Percentiles rank a stretch among this genome's conserved stretches.
These are phyloP conservation scores for Plusia festucae DNA, from an alignment of 2,888 invertebrate genomes.

Conservation along the genomic window DNA sequence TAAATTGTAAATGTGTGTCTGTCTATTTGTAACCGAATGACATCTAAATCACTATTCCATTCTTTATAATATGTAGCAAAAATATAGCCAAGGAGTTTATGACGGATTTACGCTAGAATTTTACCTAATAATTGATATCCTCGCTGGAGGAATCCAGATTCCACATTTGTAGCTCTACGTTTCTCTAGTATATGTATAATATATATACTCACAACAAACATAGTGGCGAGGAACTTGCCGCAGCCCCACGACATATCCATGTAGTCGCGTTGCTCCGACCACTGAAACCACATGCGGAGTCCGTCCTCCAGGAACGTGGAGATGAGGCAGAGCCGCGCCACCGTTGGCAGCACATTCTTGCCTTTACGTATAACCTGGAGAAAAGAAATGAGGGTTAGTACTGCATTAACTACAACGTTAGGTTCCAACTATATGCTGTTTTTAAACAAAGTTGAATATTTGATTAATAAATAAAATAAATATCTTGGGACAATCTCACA, in stretches of 20 bases:
- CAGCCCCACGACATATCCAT: constrained; percentile 99
- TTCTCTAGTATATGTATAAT: not conserved
- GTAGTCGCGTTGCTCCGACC: constrained; percentile 98
- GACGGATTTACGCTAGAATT: no score
- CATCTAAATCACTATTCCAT: no score
- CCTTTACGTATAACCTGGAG: constrained; percentile 97
- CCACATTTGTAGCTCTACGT: no score
- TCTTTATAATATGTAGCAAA: no score
- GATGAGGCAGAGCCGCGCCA: constrained; percentile 98
- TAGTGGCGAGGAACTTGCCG: constrained; percentile 97
- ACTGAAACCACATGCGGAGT: constrained; percentile 99
- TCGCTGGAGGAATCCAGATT: no score
- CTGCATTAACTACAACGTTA: no score
- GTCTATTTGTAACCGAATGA: not conserved
- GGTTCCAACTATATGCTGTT: no score
- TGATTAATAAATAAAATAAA: no score
- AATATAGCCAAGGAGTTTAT: no score
- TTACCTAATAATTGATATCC: no score
- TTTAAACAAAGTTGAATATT: no score
- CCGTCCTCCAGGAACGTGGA: constrained; percentile 99
- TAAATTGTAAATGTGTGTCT: not conserved
- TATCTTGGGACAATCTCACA: no score
- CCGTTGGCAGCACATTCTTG: constrained; percentile 97
- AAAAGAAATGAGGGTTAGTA: constrained; percentile 11
- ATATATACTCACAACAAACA: constrained; percentile 94